Conservation (phyloP, 37 sponge, comb jelly and placozoan species). For the Halichondria panicea region DNA sequence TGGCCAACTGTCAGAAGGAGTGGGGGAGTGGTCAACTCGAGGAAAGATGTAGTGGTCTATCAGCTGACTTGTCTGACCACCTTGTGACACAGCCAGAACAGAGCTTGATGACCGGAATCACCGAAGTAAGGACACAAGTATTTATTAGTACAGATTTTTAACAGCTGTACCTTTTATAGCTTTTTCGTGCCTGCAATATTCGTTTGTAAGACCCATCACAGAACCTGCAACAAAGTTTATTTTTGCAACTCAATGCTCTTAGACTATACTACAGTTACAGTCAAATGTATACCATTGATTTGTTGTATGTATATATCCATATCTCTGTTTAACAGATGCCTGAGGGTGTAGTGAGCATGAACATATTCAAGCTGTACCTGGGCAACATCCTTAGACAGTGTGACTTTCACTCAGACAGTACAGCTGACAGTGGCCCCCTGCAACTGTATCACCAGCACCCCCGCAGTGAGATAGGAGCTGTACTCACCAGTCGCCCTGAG, state of each 20-base stretch:
- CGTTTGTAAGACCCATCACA: too few species aligned
- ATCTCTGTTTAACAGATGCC: conserved; percentile 8
- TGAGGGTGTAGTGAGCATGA: conserved; percentile 15
- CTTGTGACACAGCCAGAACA: conserved; percentile 18
- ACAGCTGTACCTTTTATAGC: too few species aligned
- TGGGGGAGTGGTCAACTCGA: too few species aligned
- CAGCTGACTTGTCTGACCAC: conserved; percentile 17
- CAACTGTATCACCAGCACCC: conserved; percentile 33
- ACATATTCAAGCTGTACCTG: conserved; percentile 54
- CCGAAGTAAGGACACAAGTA: too few species aligned
- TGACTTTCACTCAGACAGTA: background rate
- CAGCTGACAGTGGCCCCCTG: conserved; percentile 21
- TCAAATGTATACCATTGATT: too few species aligned
- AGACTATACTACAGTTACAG: too few species aligned
- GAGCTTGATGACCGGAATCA: conserved; percentile 5
- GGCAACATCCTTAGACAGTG: conserved; percentile 40
- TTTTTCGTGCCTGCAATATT: too few species aligned
- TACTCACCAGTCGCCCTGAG: background rate
- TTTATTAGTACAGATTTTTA: too few species aligned
- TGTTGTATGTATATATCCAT: too few species aligned
- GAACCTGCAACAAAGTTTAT: too few species aligned
- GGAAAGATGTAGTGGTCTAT: background rate
- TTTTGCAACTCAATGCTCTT: too few species aligned
- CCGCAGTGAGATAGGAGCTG: conserved; percentile 17
- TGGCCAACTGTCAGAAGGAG: conserved; percentile 43